Conservation (phyloP, 2,113 vertebrate genomes). For the Amazona vittata region DNA sequence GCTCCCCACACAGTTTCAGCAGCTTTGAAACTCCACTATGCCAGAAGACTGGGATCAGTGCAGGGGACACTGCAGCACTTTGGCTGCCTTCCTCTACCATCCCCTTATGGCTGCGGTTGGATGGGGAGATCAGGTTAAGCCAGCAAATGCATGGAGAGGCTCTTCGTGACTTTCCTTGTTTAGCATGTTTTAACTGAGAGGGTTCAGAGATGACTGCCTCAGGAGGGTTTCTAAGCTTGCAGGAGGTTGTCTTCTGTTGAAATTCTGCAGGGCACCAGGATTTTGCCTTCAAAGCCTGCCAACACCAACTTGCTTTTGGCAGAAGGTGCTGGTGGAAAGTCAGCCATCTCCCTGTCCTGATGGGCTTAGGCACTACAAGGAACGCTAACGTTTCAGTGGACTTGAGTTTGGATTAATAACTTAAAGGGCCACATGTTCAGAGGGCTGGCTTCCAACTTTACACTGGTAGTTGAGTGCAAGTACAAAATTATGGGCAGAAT, state of each 20-base stretch:
- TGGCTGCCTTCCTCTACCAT: background rate
- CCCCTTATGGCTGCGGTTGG: rapidly evolving
- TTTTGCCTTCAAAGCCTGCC: background rate
- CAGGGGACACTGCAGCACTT: background rate
- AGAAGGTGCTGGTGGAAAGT: background rate
- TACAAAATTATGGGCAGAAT: slow-evolving; percentile 31
- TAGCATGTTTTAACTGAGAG: background rate
- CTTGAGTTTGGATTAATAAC: background rate
- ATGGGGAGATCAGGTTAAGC: background rate
- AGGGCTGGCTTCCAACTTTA: slow-evolving; percentile 35
- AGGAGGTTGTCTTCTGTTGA: background rate
- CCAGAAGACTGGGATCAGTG: background rate
- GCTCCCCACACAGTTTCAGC: background rate
- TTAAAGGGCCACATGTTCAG: slow-evolving; percentile 17
- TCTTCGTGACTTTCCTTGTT: background rate
- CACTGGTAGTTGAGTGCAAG: background rate
- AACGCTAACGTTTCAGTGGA: background rate
- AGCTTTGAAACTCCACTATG: background rate
- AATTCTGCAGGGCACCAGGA: background rate
- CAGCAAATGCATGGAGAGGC: background rate
- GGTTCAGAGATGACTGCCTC: background rate
- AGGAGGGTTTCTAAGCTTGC: background rate
- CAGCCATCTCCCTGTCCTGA: background rate
- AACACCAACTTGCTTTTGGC: background rate
- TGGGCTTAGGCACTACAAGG: background rate